These are phyloP conservation scores for Merodon equestris DNA, from an alignment of 2,888 invertebrate species.

Conservation along the genomic window DNA sequence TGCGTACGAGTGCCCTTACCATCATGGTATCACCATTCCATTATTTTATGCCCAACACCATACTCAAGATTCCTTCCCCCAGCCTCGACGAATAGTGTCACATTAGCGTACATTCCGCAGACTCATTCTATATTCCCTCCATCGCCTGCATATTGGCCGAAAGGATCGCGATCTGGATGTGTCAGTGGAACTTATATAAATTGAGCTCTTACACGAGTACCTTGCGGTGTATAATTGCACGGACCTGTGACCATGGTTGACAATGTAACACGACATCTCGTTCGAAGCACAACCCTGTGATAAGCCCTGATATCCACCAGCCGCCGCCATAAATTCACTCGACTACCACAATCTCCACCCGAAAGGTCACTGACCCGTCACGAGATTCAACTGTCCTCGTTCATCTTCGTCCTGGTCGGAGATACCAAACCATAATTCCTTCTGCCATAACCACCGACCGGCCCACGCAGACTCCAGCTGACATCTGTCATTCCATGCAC, in stretches of 20 bases:
- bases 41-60: neutral
- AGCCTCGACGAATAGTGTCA: too few species aligned
- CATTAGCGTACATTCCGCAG: too few species aligned
- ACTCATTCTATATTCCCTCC: too few species aligned
- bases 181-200: conserved; percentile 32
- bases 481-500: conserved; percentile 56
- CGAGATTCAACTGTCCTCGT: neutral
- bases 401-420: conserved; percentile 6
- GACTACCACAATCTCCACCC: too few species aligned
- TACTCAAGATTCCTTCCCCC: conserved; percentile 16
- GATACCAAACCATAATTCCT: conserved; percentile 3
- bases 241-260: conserved; percentile 1
- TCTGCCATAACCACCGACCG: conserved; percentile 32
- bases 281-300: conserved; percentile 58
- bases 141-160: too few species aligned
- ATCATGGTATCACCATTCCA: neutral
- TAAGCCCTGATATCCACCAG: conserved; percentile 50
- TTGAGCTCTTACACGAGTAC: conserved; percentile 43
- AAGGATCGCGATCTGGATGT: conserved; percentile 29
- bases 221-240: conserved; percentile 29
- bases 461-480: conserved; percentile 39
- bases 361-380: too few species aligned
- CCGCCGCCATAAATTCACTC: conserved; percentile 56
- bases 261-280: too few species aligned
- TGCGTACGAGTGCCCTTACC: conserved; percentile 9